These are phyloP conservation scores for Hemibagrus guttatus DNA, from an alignment of 2,797 vertebrate genomes.

Conservation along the genomic window DNA sequence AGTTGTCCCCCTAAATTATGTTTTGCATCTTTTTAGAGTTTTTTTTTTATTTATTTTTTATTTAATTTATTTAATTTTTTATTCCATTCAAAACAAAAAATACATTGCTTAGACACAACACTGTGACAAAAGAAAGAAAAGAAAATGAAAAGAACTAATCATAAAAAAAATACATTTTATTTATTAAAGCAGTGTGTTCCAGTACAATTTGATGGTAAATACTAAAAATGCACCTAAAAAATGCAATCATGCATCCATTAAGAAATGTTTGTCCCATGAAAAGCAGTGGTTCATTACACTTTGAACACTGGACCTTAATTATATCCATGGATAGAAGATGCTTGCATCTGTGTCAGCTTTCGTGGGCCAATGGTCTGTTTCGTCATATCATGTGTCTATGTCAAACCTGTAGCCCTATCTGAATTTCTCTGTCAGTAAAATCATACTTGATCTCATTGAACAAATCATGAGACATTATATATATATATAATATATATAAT, in stretches of 20 bases:
- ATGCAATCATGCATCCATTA: too few relatives aligned
- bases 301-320: too few relatives aligned
- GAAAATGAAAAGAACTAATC: background rate
- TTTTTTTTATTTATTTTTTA: too few relatives aligned
- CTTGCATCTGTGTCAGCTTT: background rate
- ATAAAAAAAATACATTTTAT: background rate
- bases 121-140: background rate
- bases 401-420: too few relatives aligned
- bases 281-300: too few relatives aligned
- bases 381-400: too few relatives aligned
- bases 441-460: background rate
- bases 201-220: background rate
- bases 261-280: too few relatives aligned
- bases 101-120: background rate
- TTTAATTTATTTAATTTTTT: too few relatives aligned
- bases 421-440: background rate
- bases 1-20: too few relatives aligned
- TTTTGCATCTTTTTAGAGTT: too few relatives aligned
- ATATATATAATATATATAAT: too few relatives aligned
- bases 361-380: background rate
- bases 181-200: background rate
- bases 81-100: background rate
- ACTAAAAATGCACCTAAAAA: background rate
- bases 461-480: background rate
- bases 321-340: too few relatives aligned